Conservation (phyloP, 2,797 vertebrate species). For the Harpagifer antarcticus region DNA sequence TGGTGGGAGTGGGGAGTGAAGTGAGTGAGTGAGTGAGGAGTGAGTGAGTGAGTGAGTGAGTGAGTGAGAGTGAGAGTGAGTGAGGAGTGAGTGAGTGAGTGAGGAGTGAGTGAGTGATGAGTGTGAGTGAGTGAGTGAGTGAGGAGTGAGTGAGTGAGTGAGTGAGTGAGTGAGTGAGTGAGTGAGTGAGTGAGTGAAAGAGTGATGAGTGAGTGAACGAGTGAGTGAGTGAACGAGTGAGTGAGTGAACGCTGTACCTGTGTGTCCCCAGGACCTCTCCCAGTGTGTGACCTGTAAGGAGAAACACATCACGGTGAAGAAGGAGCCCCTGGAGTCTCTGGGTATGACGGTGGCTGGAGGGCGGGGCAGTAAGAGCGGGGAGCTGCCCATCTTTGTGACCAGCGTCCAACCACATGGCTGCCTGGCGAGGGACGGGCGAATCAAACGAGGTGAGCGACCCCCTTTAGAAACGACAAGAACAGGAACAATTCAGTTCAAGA, state of each 20-base stretch:
- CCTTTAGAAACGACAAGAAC: neutral
- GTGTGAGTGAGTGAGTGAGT: too few relatives aligned
- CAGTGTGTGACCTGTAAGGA: constrained; percentile 97
- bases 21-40: too few relatives aligned
- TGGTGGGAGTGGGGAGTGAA: too few relatives aligned
- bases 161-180: too few relatives aligned
- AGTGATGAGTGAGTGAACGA: too few relatives aligned
- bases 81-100: too few relatives aligned
- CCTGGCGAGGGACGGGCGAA: constrained; percentile 94
- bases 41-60: too few relatives aligned
- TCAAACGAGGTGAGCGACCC: constrained; percentile 91
- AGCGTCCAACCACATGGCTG: constrained; percentile 98
- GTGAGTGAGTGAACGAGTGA: too few relatives aligned
- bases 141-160: too few relatives aligned
- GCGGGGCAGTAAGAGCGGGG: constrained; percentile 96
- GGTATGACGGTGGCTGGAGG: constrained; percentile 99
- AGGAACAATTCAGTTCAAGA: neutral
- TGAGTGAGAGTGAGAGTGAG: too few relatives aligned
- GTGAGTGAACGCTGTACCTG: constrained; percentile 33
- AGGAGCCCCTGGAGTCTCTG: constrained; percentile 95
- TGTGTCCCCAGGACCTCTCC: constrained; percentile 89
- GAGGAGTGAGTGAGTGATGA: too few relatives aligned
- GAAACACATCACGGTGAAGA: constrained; percentile 97
- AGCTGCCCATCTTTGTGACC: constrained; percentile 98
- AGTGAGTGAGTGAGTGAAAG: too few relatives aligned